A percentile compares a stretch with the other conserved stretches of the same genome.
Evolutionary conservation across 2,797 vertebrate genomes (phyloP).

Genomic region (Buceros bicornis): DNA sequence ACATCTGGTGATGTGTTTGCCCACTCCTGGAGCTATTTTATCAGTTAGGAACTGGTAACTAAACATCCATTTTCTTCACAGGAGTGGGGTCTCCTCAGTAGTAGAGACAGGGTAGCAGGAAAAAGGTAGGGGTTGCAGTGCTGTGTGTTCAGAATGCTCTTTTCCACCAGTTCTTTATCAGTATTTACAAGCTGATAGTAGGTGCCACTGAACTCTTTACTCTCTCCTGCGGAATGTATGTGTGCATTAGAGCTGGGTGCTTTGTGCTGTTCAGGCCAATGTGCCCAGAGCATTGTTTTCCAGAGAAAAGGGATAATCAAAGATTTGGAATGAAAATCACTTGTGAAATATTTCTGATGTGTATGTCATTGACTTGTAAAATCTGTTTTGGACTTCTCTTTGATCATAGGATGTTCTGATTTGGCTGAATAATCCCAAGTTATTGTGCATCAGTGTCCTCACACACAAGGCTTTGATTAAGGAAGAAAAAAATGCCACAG

Average conservation of each 20-base stretch:
- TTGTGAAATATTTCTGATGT: neutral
- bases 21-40: neutral
- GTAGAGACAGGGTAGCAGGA: neutral
- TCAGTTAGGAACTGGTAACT: neutral
- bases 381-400: constrained; percentile 59
- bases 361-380: constrained; percentile 64
- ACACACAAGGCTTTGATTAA: constrained; percentile 58
- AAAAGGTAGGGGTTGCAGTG: neutral
- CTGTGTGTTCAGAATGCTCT: neutral
- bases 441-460: constrained; percentile 38
- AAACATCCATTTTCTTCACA: neutral
- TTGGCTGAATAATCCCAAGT: constrained; percentile 41
- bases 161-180: neutral
- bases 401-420: constrained; percentile 63
- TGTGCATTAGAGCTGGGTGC: neutral
- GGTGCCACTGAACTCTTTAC: neutral
- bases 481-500: neutral
- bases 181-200: neutral
- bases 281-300: constrained; percentile 2
- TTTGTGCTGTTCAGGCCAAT: neutral
- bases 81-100: neutral
- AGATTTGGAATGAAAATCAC: constrained; percentile 25
- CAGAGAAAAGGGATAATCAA: neutral
- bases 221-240: neutral
- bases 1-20: neutral